Evolutionary conservation across 2,888 invertebrate genomes (phyloP).

Genomic region (Pogonocherus hispidulus): DNA sequence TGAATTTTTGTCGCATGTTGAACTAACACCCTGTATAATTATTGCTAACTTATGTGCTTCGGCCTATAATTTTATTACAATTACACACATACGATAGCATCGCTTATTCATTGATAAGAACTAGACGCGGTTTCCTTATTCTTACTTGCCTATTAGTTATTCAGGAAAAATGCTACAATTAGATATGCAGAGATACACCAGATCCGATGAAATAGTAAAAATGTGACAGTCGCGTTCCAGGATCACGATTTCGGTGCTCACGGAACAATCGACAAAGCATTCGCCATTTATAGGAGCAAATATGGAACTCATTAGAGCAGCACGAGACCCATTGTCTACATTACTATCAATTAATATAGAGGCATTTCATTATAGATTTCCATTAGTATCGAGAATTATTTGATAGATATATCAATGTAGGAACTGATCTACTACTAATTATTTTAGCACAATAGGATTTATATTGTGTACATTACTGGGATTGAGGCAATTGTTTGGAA

Average conservation of each 20-base stretch:
- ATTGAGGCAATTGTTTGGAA: too few species aligned
- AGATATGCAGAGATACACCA: background rate
- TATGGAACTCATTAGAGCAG: constrained; percentile 9
- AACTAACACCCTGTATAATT: too few species aligned
- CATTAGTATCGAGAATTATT: constrained; percentile 16
- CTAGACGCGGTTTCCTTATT: background rate
- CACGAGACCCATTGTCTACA: constrained; percentile 26
- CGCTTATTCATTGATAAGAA: too few species aligned
- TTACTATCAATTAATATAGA: constrained; percentile 25
- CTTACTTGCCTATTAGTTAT: background rate
- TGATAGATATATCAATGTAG: constrained; percentile 21
- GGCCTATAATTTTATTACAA: too few species aligned
- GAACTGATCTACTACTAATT: constrained; percentile 15
- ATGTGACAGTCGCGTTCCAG: background rate
- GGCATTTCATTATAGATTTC: constrained; percentile 23
- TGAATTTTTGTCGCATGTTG: too few species aligned
- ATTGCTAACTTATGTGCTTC: too few species aligned
- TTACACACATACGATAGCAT: too few species aligned
- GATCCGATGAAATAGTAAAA: background rate
- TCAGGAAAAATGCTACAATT: background rate
- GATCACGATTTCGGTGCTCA: constrained; percentile 26
- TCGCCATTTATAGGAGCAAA: constrained; percentile 9
- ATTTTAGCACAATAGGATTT: constrained; percentile 2
- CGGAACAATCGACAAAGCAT: constrained; percentile 11
- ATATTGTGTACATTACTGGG: background rate